Evolutionary conservation across 1,140 invertebrate species (phyloP), one percentile per base, ranked within the genome.

Genomic region (Radopholus similis): DNA sequence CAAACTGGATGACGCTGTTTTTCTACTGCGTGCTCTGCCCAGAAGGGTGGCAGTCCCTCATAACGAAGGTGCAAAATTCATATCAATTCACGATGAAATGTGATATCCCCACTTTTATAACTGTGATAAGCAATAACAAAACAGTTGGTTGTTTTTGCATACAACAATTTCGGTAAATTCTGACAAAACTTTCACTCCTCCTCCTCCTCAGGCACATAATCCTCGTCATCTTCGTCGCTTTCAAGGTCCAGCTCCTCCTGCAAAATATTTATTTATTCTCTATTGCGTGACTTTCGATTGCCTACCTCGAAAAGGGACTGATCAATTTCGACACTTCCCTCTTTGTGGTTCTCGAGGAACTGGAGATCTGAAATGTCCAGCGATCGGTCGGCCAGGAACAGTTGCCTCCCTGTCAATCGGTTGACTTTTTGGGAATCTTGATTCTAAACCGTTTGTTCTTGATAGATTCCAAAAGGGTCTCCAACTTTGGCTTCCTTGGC

Each of bases 1-100:
- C 84, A 91, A 90, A 86, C 85, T 96, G 8, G 87, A 90, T 75
- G 92, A 96, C 85, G 89, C 88, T 15, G 83, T 96, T 0, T 92
- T 95, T 70, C 80, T 88, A 4, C 74, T 88, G 8, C 82, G 80
- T 71, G 56, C 73, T 4, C 77, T 73, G 4, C 54, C 64, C 11
- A 70, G 3, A 54, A 23, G n/a, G 6, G 47, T 23, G 30, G 13
- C 2, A 51, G 30, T 11, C 9, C 26, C 26, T 51, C 30, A 26
- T 4, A 26, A 26, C 21, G 21, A 6, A 49, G 26, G 26, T 47
- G 5, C 26, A 23, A 47, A 49, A 49, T 26, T 23, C 47, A 51
- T n/a, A n/a, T n/a, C n/a, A n/a, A n/a, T n/a, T 11, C 26, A 9
- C 13, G 13, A 51, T 51, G 8, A 9, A 9, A 26, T 11, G 26